A percentile compares a stretch with the other conserved stretches of the same genome.
phyloP scores from a whole-genome alignment of 2,888 invertebrate genomes.

The Theristus sp. region DNA sequence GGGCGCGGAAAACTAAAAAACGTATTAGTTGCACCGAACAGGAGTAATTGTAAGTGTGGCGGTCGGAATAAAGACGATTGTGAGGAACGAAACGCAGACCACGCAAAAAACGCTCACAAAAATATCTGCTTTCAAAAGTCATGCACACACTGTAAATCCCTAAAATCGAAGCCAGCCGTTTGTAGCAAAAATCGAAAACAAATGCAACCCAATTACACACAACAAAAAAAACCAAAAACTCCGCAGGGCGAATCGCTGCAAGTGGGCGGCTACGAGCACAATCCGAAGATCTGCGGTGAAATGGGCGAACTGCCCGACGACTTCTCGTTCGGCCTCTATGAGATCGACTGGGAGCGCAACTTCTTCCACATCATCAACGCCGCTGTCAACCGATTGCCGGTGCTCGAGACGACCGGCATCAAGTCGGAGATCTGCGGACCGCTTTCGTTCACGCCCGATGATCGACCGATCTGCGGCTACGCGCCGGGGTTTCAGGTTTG shows the following conservation, averaged over 20 bases:
- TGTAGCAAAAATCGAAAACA: too few relatives aligned
- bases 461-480: constrained; percentile 61
- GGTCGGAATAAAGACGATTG: too few relatives aligned
- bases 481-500: constrained; percentile 25
- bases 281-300: constrained; percentile 54
- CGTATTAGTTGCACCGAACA: too few relatives aligned
- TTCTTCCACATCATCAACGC: constrained; percentile 52
- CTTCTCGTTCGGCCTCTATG: constrained; percentile 63
- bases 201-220: too few relatives aligned
- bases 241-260: constrained; percentile 56
- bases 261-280: constrained; percentile 68
- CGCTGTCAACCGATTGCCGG: constrained; percentile 55
- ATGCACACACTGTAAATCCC: too few relatives aligned
- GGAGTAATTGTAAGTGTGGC: too few relatives aligned
- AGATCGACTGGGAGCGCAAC: constrained; percentile 58
- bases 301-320: constrained; percentile 46
- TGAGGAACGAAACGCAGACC: too few relatives aligned
- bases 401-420: constrained; percentile 48
- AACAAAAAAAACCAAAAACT: too few relatives aligned
- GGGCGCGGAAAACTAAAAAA: too few relatives aligned
- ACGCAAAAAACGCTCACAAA: too few relatives aligned
- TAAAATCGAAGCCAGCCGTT: too few relatives aligned
- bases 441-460: constrained; percentile 78
- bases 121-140: too few relatives aligned
- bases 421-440: constrained; percentile 10